Percentiles rank a stretch among this genome's conserved stretches.
These are phyloP conservation scores for Heliocidaris erythrogramma DNA, from an alignment of 35 echinoderm and acorn worm genomes.

Conservation along the genomic window DNA sequence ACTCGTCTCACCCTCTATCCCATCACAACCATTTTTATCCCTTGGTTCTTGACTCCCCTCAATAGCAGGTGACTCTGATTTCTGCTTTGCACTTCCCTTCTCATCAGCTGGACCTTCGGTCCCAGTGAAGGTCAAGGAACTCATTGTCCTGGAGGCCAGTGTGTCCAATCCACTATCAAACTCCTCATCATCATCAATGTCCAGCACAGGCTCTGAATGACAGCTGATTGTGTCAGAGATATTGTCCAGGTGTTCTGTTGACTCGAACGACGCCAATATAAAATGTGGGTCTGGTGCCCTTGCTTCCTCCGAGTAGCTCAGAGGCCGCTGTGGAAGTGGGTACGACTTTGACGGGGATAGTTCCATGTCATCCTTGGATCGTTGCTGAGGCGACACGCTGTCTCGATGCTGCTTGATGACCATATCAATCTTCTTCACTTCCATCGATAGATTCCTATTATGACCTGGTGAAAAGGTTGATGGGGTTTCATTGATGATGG, in stretches of 20 bases:
- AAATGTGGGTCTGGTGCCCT: slow-evolving; percentile 58
- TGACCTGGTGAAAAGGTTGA: background rate
- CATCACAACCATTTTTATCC: background rate
- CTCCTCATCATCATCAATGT: slow-evolving; percentile 34
- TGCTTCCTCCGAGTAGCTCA: background rate
- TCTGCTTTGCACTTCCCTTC: background rate
- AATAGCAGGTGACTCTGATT: background rate
- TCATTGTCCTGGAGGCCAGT: background rate
- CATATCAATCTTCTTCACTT: background rate
- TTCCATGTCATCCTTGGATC: slow-evolving; percentile 59
- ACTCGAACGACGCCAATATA: slow-evolving; percentile 57
- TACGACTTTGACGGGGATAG: slow-evolving; percentile 29
- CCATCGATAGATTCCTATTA: slow-evolving; percentile 11
- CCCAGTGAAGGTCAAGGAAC: background rate
- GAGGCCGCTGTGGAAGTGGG: slow-evolving; percentile 49
- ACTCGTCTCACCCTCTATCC: background rate
- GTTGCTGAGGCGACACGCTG: background rate
- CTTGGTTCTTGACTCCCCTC: background rate
- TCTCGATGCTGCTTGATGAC: slow-evolving; percentile 20
- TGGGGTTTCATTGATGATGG: slow-evolving; percentile 24
- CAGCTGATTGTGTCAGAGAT: slow-evolving; percentile 77
- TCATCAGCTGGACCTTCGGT: background rate
- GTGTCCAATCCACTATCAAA: background rate
- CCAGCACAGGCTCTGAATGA: slow-evolving; percentile 20
- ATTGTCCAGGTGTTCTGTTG: slow-evolving; percentile 77